Conservation (phyloP, 2,888 invertebrate genomes). For the Volucella zonaria region DNA sequence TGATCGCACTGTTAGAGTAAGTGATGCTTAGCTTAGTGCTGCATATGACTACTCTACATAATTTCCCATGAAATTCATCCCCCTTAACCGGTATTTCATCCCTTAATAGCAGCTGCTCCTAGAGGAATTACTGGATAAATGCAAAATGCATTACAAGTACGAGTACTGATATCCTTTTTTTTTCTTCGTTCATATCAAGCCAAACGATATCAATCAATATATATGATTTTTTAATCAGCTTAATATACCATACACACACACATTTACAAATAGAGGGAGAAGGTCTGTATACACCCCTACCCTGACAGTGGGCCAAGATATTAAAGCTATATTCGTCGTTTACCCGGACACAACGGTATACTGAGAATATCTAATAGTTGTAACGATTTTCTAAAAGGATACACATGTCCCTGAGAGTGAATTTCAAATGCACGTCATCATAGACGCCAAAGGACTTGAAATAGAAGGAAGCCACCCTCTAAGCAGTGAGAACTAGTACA, state of each 20-base stretch:
- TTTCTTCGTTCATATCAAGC: conserved; percentile 9
- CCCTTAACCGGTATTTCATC: conserved; percentile 10
- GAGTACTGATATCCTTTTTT: not conserved
- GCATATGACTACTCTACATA: conserved; percentile 51
- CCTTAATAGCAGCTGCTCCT: not conserved
- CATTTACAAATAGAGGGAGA: not conserved
- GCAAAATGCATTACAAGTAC: conserved; percentile 1
- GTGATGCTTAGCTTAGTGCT: not conserved
- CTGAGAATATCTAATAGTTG: conserved; percentile 67
- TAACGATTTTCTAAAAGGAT: conserved; percentile 68
- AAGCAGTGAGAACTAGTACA: conserved; percentile 9
- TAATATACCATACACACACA: conserved; percentile 22
- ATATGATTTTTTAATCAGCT: conserved; percentile 69
- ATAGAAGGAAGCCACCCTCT: not conserved
- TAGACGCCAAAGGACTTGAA: conserved; percentile 32
- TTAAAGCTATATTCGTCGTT: no score
- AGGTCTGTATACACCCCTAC: no score
- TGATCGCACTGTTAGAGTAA: not conserved
- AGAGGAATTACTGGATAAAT: not conserved
- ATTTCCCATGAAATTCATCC: conserved; percentile 61
- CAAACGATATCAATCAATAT: conserved; percentile 67
- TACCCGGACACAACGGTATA: conserved; percentile 40
- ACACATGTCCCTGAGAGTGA: conserved; percentile 55
- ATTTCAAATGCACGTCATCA: conserved; percentile 65
- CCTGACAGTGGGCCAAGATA: no score